A percentile compares a stretch with the other conserved stretches of the same genome.
Evolutionary conservation across 1,140 invertebrate genomes (phyloP).

Genomic region (Mycetomoellerius zeteki): DNA sequence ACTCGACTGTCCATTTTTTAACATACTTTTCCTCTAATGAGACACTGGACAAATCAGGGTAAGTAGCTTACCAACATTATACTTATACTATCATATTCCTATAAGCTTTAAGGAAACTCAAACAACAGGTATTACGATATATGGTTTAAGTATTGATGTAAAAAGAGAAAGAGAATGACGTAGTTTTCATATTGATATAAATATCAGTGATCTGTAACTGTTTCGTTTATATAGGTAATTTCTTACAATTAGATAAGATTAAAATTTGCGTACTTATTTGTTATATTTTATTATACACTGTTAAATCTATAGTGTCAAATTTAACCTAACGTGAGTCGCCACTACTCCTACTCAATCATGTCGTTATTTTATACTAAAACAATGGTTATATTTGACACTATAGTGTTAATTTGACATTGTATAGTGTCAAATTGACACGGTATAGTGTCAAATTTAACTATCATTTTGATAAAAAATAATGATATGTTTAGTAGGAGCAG

Average conservation of each 20-base stretch:
- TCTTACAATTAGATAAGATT: background rate
- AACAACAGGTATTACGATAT: background rate
- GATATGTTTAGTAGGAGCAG: too few relatives aligned
- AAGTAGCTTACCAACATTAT: background rate
- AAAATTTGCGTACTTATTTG: background rate
- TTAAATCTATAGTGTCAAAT: too few relatives aligned
- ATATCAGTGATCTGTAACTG: background rate
- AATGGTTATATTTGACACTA: too few relatives aligned
- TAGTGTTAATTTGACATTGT: too few relatives aligned
- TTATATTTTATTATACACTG: too few relatives aligned
- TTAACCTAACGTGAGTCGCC: too few relatives aligned
- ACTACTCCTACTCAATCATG: too few relatives aligned
- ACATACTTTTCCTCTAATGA: background rate
- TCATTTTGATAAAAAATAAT: too few relatives aligned
- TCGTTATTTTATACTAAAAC: too few relatives aligned
- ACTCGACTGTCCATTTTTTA: slow-evolving; percentile 10
- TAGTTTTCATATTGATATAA: slow-evolving; percentile 23
- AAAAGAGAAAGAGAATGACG: background rate
- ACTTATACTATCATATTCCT: background rate
- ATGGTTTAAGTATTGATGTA: background rate
- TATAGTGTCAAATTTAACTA: too few relatives aligned
- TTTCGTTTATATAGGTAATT: background rate
- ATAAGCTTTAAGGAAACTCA: background rate
- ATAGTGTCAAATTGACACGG: too few relatives aligned
- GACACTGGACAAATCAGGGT: background rate